Percentiles rank a stretch among this genome's conserved stretches.
These are phyloP conservation scores for Enteromius anoplus DNA, from an alignment of 2,797 vertebrate genomes.

Conservation along the genomic window DNA sequence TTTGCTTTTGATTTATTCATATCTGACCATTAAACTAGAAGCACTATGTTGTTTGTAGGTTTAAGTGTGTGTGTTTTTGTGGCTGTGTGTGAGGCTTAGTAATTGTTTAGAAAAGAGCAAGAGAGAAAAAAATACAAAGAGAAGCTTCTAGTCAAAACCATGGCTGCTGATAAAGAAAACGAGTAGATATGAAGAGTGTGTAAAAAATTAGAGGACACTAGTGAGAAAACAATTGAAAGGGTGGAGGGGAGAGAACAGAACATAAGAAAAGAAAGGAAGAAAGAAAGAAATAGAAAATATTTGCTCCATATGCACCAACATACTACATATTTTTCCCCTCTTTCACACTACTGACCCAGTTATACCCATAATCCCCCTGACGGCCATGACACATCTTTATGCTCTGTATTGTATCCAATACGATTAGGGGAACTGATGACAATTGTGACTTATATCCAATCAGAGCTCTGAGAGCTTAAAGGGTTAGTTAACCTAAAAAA, in stretches of 20 bases:
- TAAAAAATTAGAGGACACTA: not conserved
- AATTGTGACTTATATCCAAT: constrained; percentile 35
- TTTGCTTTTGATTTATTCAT: constrained; percentile 23
- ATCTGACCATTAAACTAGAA: constrained; percentile 30
- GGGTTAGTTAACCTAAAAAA: constrained; percentile 2
- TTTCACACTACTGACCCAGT: constrained; percentile 49
- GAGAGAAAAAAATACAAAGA: not conserved
- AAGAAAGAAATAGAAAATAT: not conserved
- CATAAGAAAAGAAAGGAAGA: not conserved
- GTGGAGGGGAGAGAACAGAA: not conserved
- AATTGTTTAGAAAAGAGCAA: not conserved
- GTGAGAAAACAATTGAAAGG: not conserved
- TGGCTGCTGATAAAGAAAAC: not conserved
- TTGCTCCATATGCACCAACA: not conserved
- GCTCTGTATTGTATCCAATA: constrained; percentile 35
- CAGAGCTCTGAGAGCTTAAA: constrained; percentile 38
- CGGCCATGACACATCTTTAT: constrained; percentile 53
- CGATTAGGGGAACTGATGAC: constrained; percentile 44
- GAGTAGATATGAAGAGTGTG: not conserved
- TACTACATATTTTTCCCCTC: not conserved
- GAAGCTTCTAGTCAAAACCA: not conserved
- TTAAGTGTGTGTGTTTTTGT: not conserved
- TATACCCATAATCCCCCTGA: constrained; percentile 37
- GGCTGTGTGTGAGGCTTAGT: not conserved
- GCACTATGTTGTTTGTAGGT: not conserved